Evolutionary conservation across 2,888 invertebrate species (phyloP).

Genomic region (Unio delphinus): DNA sequence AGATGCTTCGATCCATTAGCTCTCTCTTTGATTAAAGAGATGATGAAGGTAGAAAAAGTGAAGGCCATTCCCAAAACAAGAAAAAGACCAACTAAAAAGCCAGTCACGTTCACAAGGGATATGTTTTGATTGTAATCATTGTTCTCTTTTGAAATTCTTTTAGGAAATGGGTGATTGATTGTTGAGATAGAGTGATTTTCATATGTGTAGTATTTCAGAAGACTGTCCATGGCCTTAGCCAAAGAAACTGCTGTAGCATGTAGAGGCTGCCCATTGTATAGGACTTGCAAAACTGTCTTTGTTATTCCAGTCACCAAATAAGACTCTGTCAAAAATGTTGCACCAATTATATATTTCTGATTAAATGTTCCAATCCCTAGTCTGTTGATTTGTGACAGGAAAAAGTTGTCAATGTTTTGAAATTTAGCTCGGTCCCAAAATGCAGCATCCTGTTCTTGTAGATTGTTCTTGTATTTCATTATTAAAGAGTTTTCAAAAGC

Average conservation of each 20-base stretch:
- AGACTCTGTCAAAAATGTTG: conserved; percentile 25
- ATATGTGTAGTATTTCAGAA: conserved; percentile 29
- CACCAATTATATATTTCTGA: conserved; percentile 66
- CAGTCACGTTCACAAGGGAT: conserved; percentile 10
- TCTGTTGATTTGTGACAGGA: conserved; percentile 37
- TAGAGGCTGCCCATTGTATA: conserved; percentile 84
- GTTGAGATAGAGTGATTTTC: conserved; percentile 24
- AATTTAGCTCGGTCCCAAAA: neutral
- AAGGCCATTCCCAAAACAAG: conserved; percentile 62
- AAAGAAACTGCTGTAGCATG: conserved; percentile 82
- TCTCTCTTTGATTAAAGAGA: conserved; percentile 58
- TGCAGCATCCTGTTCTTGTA: neutral
- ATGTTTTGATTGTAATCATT: conserved; percentile 8
- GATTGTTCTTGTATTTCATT: neutral
- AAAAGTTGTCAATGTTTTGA: conserved; percentile 13
- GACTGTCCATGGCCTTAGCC: conserved; percentile 65
- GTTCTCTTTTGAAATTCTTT: conserved; percentile 10
- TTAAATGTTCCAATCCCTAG: conserved; percentile 67
- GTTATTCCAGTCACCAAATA: conserved; percentile 5
- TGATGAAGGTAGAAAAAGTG: conserved; percentile 54
- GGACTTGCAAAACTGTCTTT: conserved; percentile 73
- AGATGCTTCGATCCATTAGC: conserved; percentile 45
- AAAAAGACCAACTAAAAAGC: conserved; percentile 39
- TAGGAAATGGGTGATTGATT: conserved; percentile 30
- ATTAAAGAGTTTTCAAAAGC: neutral